Percentiles rank a stretch among this genome's conserved stretches.
phyloP scores from a whole-genome alignment of 2,888 invertebrate genomes.

The Tiliacea aurago region DNA sequence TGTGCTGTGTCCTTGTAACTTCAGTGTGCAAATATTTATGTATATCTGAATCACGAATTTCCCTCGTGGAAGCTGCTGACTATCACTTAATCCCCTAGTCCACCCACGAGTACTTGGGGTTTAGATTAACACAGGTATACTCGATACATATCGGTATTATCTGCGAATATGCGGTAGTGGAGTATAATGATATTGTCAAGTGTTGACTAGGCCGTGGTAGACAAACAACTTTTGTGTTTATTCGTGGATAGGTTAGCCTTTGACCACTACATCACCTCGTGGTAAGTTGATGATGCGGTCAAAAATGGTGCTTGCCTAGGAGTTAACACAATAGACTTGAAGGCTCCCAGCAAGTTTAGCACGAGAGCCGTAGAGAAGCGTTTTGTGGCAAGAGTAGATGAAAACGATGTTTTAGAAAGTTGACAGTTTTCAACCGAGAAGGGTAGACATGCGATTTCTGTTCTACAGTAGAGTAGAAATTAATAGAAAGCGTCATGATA shows the following conservation, averaged over 20 bases:
- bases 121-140: conserved; percentile 16
- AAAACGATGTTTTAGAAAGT: too few relatives aligned
- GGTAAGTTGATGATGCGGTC: not conserved
- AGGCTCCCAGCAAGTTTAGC: too few relatives aligned
- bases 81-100: conserved; percentile 27
- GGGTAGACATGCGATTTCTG: too few relatives aligned
- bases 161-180: conserved; percentile 18
- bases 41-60: conserved; percentile 24
- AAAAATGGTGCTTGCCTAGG: not conserved
- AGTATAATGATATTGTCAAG: conserved; percentile 28
- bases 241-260: not conserved
- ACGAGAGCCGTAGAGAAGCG: too few relatives aligned
- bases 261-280: not conserved
- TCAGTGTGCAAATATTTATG: not conserved
- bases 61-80: conserved; percentile 11
- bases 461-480: too few relatives aligned
- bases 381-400: too few relatives aligned
- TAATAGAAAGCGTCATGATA: too few relatives aligned
- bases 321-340: too few relatives aligned
- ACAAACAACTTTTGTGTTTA: conserved; percentile 10
- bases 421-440: too few relatives aligned
- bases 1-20: not conserved
- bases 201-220: conserved; percentile 17
- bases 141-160: conserved; percentile 19
- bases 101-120: conserved; percentile 17